These are phyloP conservation scores for Tridacna crocea DNA, from an alignment of 2,888 invertebrate species.

Conservation along the genomic window DNA sequence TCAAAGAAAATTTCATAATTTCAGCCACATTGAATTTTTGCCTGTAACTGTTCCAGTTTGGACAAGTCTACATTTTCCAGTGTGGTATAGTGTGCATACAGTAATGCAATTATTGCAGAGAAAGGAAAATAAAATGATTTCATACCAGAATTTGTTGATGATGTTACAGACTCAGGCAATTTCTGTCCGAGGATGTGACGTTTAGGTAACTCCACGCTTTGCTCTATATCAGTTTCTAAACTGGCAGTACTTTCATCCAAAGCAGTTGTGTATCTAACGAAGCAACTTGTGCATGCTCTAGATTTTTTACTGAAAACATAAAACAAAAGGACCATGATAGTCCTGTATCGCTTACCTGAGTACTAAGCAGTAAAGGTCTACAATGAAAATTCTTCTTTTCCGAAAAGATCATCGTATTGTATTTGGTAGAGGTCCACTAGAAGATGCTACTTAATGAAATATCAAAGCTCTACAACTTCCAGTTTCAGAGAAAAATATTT, in stretches of 20 bases:
- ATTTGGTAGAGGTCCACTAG: no score
- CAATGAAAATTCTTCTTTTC: no score
- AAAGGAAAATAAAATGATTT: neutral
- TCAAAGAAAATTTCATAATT: no score
- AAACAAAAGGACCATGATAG: neutral
- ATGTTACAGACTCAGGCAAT: slow-evolving; percentile 7
- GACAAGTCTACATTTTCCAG: neutral
- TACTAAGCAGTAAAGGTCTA: no score
- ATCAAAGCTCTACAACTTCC: no score
- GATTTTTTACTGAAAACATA: slow-evolving; percentile 74
- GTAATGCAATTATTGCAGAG: neutral
- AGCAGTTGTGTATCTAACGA: slow-evolving; percentile 46
- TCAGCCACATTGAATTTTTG: no score
- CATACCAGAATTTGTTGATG: slow-evolving; percentile 18
- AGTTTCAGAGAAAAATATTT: no score
- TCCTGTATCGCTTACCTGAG: no score
- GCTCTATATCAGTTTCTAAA: slow-evolving; percentile 64
- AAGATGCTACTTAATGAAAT: no score
- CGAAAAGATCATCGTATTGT: no score
- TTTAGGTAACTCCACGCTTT: slow-evolving; percentile 60
- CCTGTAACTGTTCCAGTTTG: neutral
- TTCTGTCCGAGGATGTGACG: slow-evolving; percentile 36
- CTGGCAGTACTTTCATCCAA: slow-evolving; percentile 45
- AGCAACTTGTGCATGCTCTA: slow-evolving; percentile 69
- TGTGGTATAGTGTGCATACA: neutral